These are phyloP conservation scores for Gobio occitaniae DNA, from an alignment of 2,797 vertebrate species.

Conservation along the genomic window DNA sequence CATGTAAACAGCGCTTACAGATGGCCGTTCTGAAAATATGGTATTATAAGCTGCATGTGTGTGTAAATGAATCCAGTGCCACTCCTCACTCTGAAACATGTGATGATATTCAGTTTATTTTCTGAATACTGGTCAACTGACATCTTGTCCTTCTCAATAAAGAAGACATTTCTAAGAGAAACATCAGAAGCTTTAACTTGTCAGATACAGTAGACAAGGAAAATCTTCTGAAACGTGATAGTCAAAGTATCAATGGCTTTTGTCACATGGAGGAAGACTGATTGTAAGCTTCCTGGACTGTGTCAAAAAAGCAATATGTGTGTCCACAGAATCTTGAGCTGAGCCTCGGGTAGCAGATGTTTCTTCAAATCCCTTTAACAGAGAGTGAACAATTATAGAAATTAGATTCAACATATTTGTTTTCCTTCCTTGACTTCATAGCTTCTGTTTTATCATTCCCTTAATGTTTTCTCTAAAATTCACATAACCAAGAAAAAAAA, in stretches of 20 bases:
- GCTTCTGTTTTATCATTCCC: neutral
- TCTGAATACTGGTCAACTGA: neutral
- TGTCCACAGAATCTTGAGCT: neutral
- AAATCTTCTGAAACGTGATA: neutral
- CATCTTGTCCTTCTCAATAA: neutral
- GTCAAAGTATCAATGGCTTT: neutral
- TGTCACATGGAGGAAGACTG: neutral
- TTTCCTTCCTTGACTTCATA: constrained; percentile 1
- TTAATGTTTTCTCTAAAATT: no score
- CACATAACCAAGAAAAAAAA: no score
- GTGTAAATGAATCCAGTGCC: neutral
- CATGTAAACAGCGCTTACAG: neutral
- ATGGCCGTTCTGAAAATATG: neutral
- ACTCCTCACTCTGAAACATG: neutral
- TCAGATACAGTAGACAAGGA: neutral
- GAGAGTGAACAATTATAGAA: constrained; percentile 5
- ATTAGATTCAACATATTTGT: neutral
- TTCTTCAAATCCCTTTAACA: constrained; percentile 17
- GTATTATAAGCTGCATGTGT: neutral
- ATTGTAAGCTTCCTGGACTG: neutral
- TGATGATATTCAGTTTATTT: neutral
- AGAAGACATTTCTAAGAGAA: neutral
- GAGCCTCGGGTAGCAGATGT: neutral
- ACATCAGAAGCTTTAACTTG: neutral
- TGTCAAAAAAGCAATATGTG: neutral